A percentile compares a stretch with the other conserved stretches of the same genome.
Conservation (phyloP, 2,888 invertebrate species). For the Leistus spinibarbis region DNA sequence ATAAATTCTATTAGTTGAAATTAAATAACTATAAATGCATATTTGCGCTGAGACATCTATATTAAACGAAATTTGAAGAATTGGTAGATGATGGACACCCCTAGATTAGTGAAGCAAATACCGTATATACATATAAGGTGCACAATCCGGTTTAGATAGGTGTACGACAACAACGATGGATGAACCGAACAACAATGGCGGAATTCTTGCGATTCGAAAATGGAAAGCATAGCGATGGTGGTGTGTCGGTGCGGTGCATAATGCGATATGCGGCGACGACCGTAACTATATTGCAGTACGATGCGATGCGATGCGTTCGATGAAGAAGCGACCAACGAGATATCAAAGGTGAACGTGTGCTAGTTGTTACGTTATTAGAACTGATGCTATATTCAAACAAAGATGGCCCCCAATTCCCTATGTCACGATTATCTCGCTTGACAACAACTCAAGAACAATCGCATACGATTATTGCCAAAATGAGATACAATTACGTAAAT, state of each 20-base stretch:
- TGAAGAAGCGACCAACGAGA: not conserved
- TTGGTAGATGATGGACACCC: not conserved
- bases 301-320: not conserved
- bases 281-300: not conserved
- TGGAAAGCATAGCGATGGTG: not conserved
- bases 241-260: not conserved
- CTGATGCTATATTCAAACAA: too few relatives aligned
- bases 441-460: too few relatives aligned
- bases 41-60: not conserved
- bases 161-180: not conserved
- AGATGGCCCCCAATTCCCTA: not conserved
- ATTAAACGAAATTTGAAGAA: not conserved
- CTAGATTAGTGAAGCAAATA: not conserved
- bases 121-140: not conserved
- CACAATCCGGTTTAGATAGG: constrained; percentile 8
- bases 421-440: not conserved
- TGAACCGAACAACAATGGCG: not conserved
- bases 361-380: not conserved
- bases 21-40: too few relatives aligned
- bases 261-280: not conserved
- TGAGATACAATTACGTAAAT: too few relatives aligned
- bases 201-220: constrained; percentile 9
- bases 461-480: too few relatives aligned
- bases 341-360: not conserved
- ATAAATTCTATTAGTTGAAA: too few relatives aligned